Evolutionary conservation across 35 echinoderm and acorn worm species (phyloP).

Genomic region (Lytechinus variegatus): DNA sequence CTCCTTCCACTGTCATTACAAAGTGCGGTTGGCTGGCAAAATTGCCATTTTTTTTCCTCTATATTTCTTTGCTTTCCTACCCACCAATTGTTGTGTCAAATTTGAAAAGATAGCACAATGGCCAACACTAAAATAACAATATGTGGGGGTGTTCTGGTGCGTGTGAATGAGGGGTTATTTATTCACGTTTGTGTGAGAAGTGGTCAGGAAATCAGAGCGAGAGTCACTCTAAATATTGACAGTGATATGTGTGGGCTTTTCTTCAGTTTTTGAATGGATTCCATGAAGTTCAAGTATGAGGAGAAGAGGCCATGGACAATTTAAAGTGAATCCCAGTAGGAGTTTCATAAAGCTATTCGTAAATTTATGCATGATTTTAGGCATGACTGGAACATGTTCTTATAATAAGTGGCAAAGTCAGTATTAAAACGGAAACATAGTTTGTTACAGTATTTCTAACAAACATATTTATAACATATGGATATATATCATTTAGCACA

Average conservation of each 20-base stretch:
- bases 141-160: neutral
- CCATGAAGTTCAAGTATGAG: neutral
- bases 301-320: neutral
- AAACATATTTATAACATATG: too few relatives aligned
- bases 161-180: neutral
- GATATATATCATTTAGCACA: too few relatives aligned
- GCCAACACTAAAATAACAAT: neutral
- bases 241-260: neutral
- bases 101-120: neutral
- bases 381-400: too few relatives aligned
- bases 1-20: neutral
- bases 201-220: neutral
- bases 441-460: too few relatives aligned
- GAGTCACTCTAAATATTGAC: neutral
- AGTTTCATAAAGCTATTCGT: too few relatives aligned
- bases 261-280: neutral
- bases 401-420: too few relatives aligned
- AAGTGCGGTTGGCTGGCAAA: neutral
- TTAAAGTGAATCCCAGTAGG: too few relatives aligned
- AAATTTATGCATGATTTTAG: too few relatives aligned
- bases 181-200: neutral
- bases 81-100: neutral
- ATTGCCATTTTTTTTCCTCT: neutral
- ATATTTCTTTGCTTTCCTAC: neutral
- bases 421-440: too few relatives aligned